A percentile compares a stretch with the other conserved stretches of the same genome.
Evolutionary conservation across 1,140 invertebrate genomes (phyloP).

Genomic region (Drosophila chauvacae): DNA sequence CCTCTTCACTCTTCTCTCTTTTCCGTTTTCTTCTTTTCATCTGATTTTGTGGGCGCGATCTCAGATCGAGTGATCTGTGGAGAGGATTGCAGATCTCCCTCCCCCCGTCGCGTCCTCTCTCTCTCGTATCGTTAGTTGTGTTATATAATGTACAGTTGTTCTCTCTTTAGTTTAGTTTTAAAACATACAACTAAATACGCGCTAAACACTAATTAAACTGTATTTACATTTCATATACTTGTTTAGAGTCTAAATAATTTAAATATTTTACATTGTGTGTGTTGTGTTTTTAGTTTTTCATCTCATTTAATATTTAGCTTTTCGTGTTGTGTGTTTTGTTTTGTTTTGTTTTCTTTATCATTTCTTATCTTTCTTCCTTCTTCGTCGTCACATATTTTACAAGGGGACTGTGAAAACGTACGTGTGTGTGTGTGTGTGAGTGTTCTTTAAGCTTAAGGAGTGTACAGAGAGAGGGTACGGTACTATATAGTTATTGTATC

Average conservation of each 20-base stretch:
- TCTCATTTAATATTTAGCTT: conserved; percentile 40
- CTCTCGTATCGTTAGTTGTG: conserved; percentile 66
- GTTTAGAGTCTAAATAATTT: conserved; percentile 76
- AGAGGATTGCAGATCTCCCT: conserved; percentile 10
- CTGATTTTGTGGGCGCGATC: conserved; percentile 4
- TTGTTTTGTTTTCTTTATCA: conserved; percentile 6
- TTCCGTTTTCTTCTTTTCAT: conserved; percentile 9
- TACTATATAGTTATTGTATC: conserved; percentile 49
- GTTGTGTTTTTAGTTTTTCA: conserved; percentile 30
- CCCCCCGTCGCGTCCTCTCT: background rate
- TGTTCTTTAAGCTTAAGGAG: conserved; percentile 67
- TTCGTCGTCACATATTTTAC: conserved; percentile 73
- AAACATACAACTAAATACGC: conserved; percentile 83
- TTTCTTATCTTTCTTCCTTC: background rate
- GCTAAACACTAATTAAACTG: conserved; percentile 83
- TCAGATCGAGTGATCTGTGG: conserved; percentile 22
- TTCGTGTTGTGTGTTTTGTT: conserved; percentile 42
- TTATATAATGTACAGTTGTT: conserved; percentile 79
- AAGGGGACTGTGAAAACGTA: conserved; percentile 57
- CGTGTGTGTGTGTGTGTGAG: conserved; percentile 15
- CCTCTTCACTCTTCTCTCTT: conserved; percentile 1
- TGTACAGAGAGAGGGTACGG: conserved; percentile 52
- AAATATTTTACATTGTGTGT: conserved; percentile 72
- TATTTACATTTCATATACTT: conserved; percentile 73
- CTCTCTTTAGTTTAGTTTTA: conserved; percentile 76